Percentiles rank a stretch among this genome's conserved stretches.
Evolutionary conservation across 2,113 vertebrate genomes (phyloP).

Genomic region (Microtus ochrogaster): DNA sequence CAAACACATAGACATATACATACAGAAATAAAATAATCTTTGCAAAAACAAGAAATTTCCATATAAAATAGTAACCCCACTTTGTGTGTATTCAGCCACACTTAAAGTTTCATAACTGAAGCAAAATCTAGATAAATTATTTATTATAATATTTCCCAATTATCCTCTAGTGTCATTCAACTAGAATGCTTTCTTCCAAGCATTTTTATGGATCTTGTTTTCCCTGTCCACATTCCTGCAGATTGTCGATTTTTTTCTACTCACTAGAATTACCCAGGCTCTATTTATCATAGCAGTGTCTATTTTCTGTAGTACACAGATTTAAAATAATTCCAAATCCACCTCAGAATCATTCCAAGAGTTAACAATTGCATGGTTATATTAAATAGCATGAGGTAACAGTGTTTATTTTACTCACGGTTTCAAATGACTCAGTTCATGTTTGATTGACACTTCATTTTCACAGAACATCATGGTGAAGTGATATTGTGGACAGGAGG

Average conservation of each 20-base stretch:
- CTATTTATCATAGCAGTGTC: background rate
- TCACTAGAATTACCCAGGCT: background rate
- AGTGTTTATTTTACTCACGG: background rate
- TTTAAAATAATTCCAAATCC: no score
- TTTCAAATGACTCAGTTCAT: background rate
- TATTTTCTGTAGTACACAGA: background rate
- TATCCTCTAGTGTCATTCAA: background rate
- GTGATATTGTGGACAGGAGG: background rate
- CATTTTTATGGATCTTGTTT: background rate
- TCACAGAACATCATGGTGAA: background rate
- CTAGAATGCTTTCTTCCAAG: background rate
- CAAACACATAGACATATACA: background rate
- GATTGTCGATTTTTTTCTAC: background rate
- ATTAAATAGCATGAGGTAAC: background rate
- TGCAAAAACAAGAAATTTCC: background rate
- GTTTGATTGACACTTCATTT: background rate
- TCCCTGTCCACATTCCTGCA: background rate
- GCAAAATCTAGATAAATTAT: background rate
- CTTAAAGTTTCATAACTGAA: background rate
- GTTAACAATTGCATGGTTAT: background rate
- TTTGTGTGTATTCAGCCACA: background rate
- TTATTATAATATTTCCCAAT: background rate
- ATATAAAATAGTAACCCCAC: background rate
- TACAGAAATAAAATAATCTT: background rate
- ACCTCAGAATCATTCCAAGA: no score